A percentile compares a stretch with the other conserved stretches of the same genome.
phyloP scores from a whole-genome alignment of 2,113 vertebrate genomes.

The Noctilio leporinus region DNA sequence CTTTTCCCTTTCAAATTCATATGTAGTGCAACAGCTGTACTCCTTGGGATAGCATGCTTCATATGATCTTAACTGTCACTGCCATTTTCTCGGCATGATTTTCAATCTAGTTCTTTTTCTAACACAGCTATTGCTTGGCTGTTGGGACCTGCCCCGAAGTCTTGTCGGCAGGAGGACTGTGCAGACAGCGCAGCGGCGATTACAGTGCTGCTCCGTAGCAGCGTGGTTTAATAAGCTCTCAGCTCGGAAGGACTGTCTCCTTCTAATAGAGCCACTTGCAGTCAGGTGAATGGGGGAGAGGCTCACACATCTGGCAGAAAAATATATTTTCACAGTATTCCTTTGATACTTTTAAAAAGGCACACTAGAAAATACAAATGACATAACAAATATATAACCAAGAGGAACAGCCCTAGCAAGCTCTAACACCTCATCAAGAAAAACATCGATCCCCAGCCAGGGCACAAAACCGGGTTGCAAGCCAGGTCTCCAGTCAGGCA shows the following conservation, averaged over 20 bases:
- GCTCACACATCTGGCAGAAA: neutral
- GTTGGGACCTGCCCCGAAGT: neutral
- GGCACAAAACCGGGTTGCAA: neutral
- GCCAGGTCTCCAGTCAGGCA: neutral
- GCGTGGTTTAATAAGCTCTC: neutral
- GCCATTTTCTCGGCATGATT: neutral
- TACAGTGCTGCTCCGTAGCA: neutral
- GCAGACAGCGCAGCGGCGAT: neutral
- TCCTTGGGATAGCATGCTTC: neutral
- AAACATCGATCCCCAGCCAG: neutral
- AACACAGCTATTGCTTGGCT: neutral
- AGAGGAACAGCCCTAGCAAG: neutral
- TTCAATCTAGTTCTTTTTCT: neutral
- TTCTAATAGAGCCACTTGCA: neutral
- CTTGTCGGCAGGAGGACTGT: neutral
- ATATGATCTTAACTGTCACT: neutral
- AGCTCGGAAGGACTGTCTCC: neutral
- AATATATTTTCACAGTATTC: neutral
- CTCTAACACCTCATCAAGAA: neutral
- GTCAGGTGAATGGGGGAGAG: neutral
- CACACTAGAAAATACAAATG: neutral
- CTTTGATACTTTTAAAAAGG: neutral
- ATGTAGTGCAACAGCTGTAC: neutral
- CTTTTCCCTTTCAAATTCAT: neutral
- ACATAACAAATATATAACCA: neutral